Percentiles rank a stretch among this genome's conserved stretches.
These are phyloP conservation scores for Actinemys pallida DNA, from an alignment of 2,113 vertebrate genomes.

Conservation along the genomic window DNA sequence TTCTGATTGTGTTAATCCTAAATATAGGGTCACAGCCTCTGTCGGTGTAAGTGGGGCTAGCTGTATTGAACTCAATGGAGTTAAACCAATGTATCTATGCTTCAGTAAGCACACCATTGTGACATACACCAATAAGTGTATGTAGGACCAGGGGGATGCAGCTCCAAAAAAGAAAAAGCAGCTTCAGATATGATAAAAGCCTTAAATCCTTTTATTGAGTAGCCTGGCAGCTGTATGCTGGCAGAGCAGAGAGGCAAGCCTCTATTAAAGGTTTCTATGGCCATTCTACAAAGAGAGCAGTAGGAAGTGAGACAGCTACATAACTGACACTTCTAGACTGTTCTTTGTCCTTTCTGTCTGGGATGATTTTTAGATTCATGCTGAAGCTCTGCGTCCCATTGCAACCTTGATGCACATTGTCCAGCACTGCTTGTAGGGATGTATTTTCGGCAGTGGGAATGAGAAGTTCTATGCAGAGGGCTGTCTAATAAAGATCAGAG, in stretches of 20 bases:
- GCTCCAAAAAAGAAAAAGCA: background rate
- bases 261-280: background rate
- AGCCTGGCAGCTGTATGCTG: background rate
- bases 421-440: background rate
- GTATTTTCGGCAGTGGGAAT: background rate
- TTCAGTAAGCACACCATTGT: background rate
- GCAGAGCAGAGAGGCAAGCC: background rate
- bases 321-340: background rate
- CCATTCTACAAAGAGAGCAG: background rate
- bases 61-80: background rate
- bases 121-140: background rate
- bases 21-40: background rate
- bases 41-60: background rate
- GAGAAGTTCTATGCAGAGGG: background rate
- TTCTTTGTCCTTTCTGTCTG: background rate
- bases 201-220: background rate
- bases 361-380: background rate
- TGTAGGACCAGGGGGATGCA: background rate
- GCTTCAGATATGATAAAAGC: background rate
- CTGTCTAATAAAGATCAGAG: background rate
- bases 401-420: background rate
- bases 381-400: background rate
- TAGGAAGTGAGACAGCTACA: background rate
- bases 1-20: background rate
- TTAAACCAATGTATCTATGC: background rate